Evolutionary conservation across 1,140 invertebrate species (phyloP).

Genomic region (Microplitis mediator): DNA sequence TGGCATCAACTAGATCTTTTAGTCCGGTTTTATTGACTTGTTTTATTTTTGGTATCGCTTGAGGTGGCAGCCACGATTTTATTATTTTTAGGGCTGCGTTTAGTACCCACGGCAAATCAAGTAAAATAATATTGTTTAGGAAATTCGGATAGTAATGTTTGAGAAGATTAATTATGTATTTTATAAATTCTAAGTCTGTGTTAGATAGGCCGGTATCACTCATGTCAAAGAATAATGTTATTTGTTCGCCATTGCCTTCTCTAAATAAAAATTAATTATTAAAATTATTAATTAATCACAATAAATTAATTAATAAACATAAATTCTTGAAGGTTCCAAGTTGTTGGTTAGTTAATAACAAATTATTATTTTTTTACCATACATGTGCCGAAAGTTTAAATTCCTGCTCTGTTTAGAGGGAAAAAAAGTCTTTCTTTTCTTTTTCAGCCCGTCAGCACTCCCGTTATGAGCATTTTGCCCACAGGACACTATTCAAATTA

Average conservation of each 20-base stretch:
- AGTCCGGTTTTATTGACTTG: slow-evolving; percentile 81
- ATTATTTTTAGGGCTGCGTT: slow-evolving; percentile 93
- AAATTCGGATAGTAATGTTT: slow-evolving; percentile 90
- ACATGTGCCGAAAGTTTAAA: no score
- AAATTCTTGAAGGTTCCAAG: no score
- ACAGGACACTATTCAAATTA: no score
- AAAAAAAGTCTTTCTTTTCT: no score
- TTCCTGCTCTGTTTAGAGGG: no score
- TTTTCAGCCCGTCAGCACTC: no score
- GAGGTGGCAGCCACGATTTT: slow-evolving; percentile 85
- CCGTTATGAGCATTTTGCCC: no score
- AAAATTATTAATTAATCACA: neutral
- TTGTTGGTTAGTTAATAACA: no score
- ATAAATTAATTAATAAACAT: no score
- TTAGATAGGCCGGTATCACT: slow-evolving; percentile 81
- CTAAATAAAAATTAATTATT: slow-evolving; percentile 48
- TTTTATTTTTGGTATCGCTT: slow-evolving; percentile 89
- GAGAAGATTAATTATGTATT: slow-evolving; percentile 85
- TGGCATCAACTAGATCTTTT: slow-evolving; percentile 76
- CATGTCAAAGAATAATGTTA: slow-evolving; percentile 91
- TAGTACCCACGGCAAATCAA: slow-evolving; percentile 94
- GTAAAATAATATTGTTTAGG: slow-evolving; percentile 89
- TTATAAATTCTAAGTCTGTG: slow-evolving; percentile 86
- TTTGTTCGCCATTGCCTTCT: slow-evolving; percentile 75
- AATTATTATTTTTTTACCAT: no score